phyloP scores from a whole-genome alignment of 2,113 vertebrate genomes.

The Tauraco erythrolophus region DNA sequence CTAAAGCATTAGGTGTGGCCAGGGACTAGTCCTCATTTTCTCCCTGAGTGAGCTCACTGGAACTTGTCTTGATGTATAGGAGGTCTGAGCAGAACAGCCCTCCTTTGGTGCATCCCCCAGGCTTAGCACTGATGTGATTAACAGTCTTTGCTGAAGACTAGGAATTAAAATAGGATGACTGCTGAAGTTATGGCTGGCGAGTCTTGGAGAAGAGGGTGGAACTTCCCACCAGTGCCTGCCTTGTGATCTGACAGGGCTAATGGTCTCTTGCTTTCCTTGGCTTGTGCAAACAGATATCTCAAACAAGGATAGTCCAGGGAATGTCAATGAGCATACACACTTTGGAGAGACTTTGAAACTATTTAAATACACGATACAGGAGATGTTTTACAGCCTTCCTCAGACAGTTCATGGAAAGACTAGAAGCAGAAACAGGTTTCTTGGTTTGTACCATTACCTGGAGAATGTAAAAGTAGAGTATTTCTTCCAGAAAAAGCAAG shows the following conservation, averaged over 20 bases:
- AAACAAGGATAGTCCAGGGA: background rate
- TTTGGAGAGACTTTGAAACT: background rate
- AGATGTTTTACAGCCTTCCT: background rate
- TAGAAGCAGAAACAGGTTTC: background rate
- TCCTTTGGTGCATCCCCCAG: background rate
- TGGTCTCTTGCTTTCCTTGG: background rate
- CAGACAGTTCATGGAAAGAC: background rate
- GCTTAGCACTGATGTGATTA: background rate
- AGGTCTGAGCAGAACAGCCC: background rate
- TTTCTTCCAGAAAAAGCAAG: background rate
- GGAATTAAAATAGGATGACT: background rate
- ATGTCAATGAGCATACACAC: fast-evolving
- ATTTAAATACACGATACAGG: background rate
- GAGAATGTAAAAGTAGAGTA: background rate
- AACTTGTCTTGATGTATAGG: background rate
- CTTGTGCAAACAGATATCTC: background rate
- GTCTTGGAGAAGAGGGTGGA: background rate
- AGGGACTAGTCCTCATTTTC: background rate
- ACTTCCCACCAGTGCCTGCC: background rate
- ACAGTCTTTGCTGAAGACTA: background rate
- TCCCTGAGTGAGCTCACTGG: background rate
- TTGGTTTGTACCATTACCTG: background rate
- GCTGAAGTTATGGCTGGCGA: background rate
- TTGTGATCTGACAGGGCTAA: background rate
- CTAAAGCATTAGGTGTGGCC: background rate